These are phyloP conservation scores for Cololabis saira DNA, from an alignment of 2,113 vertebrate species.

Conservation along the genomic window DNA sequence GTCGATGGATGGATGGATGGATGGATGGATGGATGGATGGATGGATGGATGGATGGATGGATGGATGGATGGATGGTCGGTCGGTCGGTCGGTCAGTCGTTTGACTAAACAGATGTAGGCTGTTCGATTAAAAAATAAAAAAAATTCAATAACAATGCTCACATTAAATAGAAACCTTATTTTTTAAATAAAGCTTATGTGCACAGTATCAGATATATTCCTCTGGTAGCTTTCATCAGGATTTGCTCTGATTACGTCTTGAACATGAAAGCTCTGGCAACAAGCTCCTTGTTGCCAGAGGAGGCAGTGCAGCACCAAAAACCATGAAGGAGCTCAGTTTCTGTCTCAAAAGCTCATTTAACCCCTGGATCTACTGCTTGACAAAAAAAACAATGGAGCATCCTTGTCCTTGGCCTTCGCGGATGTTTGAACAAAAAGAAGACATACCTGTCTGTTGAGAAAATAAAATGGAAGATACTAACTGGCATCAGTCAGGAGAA, in stretches of 20 bases:
- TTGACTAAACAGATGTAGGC: too few relatives aligned
- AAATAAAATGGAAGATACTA: background rate
- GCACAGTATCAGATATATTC: too few relatives aligned
- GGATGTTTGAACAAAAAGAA: background rate
- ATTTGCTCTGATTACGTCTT: conserved; percentile 5
- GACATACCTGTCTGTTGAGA: background rate
- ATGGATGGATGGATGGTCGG: too few relatives aligned
- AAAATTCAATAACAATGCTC: too few relatives aligned
- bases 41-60: too few relatives aligned
- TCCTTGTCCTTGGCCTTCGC: background rate
- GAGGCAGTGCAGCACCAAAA: conserved; percentile 14
- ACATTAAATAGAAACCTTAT: too few relatives aligned
- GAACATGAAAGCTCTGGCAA: conserved; percentile 14
- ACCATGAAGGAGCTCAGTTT: background rate
- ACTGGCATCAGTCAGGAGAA: conserved; percentile 1
- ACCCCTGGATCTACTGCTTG: conserved; percentile 13
- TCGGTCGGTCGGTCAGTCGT: too few relatives aligned
- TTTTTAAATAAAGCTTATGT: too few relatives aligned
- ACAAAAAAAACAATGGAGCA: background rate
- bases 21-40: too few relatives aligned
- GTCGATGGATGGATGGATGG: too few relatives aligned
- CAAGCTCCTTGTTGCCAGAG: background rate
- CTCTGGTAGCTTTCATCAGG: too few relatives aligned
- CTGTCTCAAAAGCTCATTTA: conserved; percentile 2
- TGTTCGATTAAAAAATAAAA: too few relatives aligned